A percentile compares a stretch with the other conserved stretches of the same genome.
Evolutionary conservation across 1,140 invertebrate genomes (phyloP).

Genomic region (Hesperophylax magnus): DNA sequence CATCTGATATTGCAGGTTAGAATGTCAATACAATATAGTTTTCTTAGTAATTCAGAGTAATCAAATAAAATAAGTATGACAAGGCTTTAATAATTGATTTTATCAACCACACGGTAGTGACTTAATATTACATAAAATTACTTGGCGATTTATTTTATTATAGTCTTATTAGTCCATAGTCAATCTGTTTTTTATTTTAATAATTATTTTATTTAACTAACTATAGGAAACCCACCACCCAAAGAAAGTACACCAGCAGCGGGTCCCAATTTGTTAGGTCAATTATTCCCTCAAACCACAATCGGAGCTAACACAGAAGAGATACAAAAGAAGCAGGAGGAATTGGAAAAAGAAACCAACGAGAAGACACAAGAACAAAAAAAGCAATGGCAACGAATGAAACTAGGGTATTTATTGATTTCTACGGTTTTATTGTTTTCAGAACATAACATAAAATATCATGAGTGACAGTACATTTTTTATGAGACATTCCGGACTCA

Average conservation of each 20-base stretch:
- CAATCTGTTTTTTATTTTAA: no score
- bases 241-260: constrained; percentile 32
- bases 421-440: background rate
- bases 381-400: constrained; percentile 74
- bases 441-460: background rate
- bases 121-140: no score
- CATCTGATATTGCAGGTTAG: constrained; percentile 50
- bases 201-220: no score
- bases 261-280: constrained; percentile 60
- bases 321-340: constrained; percentile 67
- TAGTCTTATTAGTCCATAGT: no score
- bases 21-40: constrained; percentile 20
- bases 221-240: constrained; percentile 17
- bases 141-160: no score
- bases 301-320: constrained; percentile 62
- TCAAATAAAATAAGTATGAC: no score
- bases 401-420: constrained; percentile 67
- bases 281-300: constrained; percentile 66
- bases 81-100: no score
- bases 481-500: background rate
- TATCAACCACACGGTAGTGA: no score
- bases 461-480: constrained; percentile 5
- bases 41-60: background rate
- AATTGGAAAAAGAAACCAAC: constrained; percentile 68
- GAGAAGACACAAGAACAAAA: constrained; percentile 72